phyloP scores from a whole-genome alignment of 1,140 invertebrate species.

The Antheraea pernyi region DNA sequence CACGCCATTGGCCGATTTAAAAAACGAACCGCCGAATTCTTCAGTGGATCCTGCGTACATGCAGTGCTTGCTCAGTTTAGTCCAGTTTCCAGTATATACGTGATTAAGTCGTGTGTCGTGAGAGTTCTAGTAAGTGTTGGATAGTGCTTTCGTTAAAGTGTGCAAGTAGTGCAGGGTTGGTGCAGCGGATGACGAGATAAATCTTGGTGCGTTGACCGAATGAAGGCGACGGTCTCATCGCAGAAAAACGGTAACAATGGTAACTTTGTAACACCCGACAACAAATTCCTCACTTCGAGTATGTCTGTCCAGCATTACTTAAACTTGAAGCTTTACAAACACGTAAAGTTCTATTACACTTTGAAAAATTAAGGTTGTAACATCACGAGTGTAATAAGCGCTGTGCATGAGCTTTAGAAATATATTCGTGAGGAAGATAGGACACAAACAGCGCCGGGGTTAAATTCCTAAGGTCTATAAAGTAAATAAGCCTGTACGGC shows the following conservation, averaged over 20 bases:
- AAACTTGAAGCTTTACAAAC: too few species aligned
- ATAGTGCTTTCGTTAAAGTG: not conserved
- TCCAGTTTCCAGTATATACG: constrained; percentile 9
- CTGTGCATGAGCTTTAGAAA: too few species aligned
- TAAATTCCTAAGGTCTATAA: too few species aligned
- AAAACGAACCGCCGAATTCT: not conserved
- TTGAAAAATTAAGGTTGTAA: too few species aligned
- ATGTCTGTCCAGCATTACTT: too few species aligned
- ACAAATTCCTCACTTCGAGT: not conserved
- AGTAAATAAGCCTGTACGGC: too few species aligned
- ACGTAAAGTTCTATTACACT: too few species aligned
- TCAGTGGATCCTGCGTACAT: not conserved
- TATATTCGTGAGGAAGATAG: too few species aligned
- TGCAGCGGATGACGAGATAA: constrained; percentile 33
- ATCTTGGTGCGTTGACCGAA: constrained; percentile 49
- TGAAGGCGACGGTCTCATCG: constrained; percentile 36
- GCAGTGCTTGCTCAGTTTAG: not conserved
- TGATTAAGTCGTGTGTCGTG: constrained; percentile 9
- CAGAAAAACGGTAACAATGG: constrained; percentile 41
- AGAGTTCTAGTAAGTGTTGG: not conserved
- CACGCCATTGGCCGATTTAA: constrained; percentile 15
- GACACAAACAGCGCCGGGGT: too few species aligned
- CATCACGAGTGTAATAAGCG: too few species aligned
- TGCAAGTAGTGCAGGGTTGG: constrained; percentile 17
- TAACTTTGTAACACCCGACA: not conserved